These are phyloP conservation scores for Drosophila mimica DNA, from an alignment of 2,888 invertebrate genomes.

Conservation along the genomic window DNA sequence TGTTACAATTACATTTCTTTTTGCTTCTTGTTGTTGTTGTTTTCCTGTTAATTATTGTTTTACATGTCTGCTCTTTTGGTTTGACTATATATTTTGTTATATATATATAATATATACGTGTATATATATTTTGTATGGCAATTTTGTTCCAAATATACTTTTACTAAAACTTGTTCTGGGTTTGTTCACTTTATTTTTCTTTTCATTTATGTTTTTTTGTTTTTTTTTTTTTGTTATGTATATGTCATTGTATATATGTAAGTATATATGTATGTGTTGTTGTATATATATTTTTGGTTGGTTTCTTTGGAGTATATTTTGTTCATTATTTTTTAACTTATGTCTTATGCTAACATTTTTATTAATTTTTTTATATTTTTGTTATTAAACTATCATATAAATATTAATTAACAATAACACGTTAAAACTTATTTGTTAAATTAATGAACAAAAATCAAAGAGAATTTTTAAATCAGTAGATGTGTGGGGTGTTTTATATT, in stretches of 20 bases:
- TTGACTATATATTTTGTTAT: constrained; percentile 59
- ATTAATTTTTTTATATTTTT: constrained; percentile 41
- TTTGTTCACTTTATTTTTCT: constrained; percentile 57
- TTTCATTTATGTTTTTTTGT: constrained; percentile 9
- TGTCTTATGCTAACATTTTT: constrained; percentile 62
- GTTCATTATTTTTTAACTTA: constrained; percentile 74
- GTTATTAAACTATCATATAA: constrained; percentile 59
- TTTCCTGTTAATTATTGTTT: constrained; percentile 69
- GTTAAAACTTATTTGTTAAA: constrained; percentile 73
- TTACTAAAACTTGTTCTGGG: constrained; percentile 79
- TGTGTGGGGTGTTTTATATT: constrained; percentile 34
- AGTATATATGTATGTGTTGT: constrained; percentile 73
- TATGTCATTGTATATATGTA: constrained; percentile 71
- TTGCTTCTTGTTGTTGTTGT: constrained; percentile 31
- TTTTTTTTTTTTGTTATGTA: constrained; percentile 38
- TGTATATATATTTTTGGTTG: constrained; percentile 84
- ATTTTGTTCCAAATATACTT: constrained; percentile 81
- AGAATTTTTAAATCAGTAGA: constrained; percentile 42
- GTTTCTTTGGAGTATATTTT: constrained; percentile 85
- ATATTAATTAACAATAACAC: constrained; percentile 81
- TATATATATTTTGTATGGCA: constrained; percentile 69
- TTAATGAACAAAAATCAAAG: constrained; percentile 69
- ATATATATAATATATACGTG: constrained; percentile 41
- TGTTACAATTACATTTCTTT: constrained; percentile 64
- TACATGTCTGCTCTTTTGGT: constrained; percentile 62